phyloP scores from a whole-genome alignment of 2,888 invertebrate species.

The Merodon equestris region DNA sequence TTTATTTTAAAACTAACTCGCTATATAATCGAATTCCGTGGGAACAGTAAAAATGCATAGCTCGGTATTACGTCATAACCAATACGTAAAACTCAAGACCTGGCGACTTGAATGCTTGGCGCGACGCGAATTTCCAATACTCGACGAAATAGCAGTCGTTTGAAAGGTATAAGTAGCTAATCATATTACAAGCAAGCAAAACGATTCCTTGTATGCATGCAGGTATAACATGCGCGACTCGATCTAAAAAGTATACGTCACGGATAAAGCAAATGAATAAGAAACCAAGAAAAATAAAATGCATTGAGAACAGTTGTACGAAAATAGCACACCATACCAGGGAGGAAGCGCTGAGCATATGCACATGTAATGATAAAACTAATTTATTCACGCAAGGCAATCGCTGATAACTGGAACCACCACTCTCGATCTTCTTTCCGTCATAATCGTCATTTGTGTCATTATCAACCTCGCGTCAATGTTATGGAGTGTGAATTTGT shows the following conservation, averaged over 20 bases:
- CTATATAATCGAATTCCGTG: too few relatives aligned
- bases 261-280: background rate
- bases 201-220: too few relatives aligned
- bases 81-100: too few relatives aligned
- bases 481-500: constrained; percentile 55
- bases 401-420: constrained; percentile 10
- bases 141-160: too few relatives aligned
- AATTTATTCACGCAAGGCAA: constrained; percentile 41
- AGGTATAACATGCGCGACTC: too few relatives aligned
- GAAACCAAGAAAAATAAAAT: background rate
- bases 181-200: too few relatives aligned
- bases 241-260: background rate
- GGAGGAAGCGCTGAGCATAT: constrained; percentile 9
- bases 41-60: too few relatives aligned
- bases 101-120: too few relatives aligned
- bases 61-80: too few relatives aligned
- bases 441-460: constrained; percentile 46
- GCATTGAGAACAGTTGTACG: background rate
- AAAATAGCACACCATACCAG: constrained; percentile 5
- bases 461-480: constrained; percentile 44
- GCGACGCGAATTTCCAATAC: too few relatives aligned
- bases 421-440: constrained; percentile 42
- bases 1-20: too few relatives aligned
- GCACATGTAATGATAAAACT: constrained; percentile 39
- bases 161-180: too few relatives aligned